Percentiles rank a stretch among this genome's conserved stretches.
These are phyloP conservation scores for Drosophila athabasca DNA, from an alignment of 1,140 invertebrate genomes.

Conservation along the genomic window DNA sequence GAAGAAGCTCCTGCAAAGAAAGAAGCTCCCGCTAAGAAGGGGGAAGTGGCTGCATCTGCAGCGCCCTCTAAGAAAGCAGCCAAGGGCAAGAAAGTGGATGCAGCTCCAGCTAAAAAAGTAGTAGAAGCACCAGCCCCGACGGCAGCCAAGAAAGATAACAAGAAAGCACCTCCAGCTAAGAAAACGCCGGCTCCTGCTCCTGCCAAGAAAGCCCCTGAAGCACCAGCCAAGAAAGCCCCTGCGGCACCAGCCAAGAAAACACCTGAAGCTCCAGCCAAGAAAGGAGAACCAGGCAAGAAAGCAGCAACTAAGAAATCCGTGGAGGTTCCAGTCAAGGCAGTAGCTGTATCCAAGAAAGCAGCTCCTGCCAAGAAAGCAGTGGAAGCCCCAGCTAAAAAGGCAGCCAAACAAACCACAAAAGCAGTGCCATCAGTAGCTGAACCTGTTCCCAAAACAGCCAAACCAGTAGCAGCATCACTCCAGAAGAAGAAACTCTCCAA, in stretches of 20 bases:
- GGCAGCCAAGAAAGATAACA: neutral
- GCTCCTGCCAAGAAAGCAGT: conserved; percentile 4
- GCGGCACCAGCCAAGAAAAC: neutral
- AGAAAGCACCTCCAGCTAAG: neutral
- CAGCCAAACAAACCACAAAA: neutral
- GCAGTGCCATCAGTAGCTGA: neutral
- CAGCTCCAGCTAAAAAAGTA: conserved; percentile 10
- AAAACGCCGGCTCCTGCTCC: neutral
- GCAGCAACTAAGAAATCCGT: conserved; percentile 14
- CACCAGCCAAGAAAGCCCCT: neutral
- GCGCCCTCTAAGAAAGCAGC: neutral
- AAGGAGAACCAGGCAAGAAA: conserved; percentile 11
- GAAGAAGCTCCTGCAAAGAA: conserved; percentile 1
- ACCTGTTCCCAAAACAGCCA: neutral
- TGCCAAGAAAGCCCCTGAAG: neutral
- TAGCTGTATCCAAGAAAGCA: neutral
- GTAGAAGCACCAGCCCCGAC: neutral
- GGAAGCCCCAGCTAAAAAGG: conserved; percentile 14
- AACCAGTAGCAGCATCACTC: conserved; percentile 8
- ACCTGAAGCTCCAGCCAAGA: neutral
- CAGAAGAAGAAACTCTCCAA: conserved; percentile 41
- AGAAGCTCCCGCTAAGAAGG: neutral
- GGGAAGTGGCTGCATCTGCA: neutral
- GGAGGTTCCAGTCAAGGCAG: neutral
- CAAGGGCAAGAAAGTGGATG: neutral